Conservation (phyloP, 2,113 vertebrate species). For the Alosa alosa region DNA sequence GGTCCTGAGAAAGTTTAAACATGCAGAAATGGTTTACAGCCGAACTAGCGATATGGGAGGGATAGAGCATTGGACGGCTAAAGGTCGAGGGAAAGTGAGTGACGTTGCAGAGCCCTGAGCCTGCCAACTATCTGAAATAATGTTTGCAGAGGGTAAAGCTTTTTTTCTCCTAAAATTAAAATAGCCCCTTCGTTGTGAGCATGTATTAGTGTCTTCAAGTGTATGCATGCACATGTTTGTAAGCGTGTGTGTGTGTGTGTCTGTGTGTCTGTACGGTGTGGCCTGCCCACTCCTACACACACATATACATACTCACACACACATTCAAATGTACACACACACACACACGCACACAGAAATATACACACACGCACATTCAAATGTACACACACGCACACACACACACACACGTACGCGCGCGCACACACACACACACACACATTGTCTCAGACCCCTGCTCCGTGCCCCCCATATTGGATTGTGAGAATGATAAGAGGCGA, state of each 20-base stretch:
- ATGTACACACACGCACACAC: background rate
- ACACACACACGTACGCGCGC: background rate
- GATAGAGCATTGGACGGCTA: conserved; percentile 49
- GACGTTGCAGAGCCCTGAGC: conserved; percentile 50
- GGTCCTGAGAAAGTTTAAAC: conserved; percentile 71
- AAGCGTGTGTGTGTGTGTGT: background rate
- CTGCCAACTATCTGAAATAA: conserved; percentile 45
- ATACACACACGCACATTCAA: background rate
- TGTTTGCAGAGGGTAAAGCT: background rate
- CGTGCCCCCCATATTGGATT: conserved; percentile 26
- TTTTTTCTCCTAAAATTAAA: background rate
- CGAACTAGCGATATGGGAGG: conserved; percentile 48
- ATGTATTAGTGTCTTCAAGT: background rate
- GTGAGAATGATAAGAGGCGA: conserved; percentile 27
- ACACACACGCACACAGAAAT: background rate
- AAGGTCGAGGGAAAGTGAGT: conserved; percentile 58
- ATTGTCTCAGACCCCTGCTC: background rate
- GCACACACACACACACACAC: conserved; percentile 6
- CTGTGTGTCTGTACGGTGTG: background rate
- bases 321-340: background rate
- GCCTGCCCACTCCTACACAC: too few relatives aligned
- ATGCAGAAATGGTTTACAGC: conserved; percentile 58
- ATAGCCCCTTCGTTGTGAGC: background rate
- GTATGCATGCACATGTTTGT: background rate
- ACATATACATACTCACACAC: background rate